Evolutionary conservation across 2,113 vertebrate genomes (phyloP), one percentile per base, ranked within the genome.

Genomic region (Odocoileus hemionus): DNA sequence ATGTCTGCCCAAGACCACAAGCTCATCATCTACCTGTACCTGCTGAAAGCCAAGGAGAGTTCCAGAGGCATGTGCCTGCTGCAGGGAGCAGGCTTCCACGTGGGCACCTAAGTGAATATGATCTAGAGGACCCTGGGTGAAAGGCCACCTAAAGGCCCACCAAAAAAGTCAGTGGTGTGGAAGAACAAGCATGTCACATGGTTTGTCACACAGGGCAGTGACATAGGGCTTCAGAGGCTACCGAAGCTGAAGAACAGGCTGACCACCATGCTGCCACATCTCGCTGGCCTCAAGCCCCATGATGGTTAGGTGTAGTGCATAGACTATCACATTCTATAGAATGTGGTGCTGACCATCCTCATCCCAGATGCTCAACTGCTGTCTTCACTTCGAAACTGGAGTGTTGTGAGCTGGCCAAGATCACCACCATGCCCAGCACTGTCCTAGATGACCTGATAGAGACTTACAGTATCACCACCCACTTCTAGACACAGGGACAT

Each of bases 121-220:
- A 99, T 99, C 96, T 99, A 99, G 99, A 97, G 99, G 95, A 99
- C 98, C 95, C 99, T 99, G 0, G 99, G 99, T 94, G 98, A 10
- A 98, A 99, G 9, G 97, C 98, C 2, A 90, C 98, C 87, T 99
- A 99, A 5, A 43, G 96, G 0, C 92, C 97, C 96, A 99, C 97
- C 97, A 99, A 99, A 84, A 82, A 99, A 99, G 80, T 89, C 98
- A 3, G 97, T 99, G 17, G 98, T 98, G 30, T 99, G 98, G 99
- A 99, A 99, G 98, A 99, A 99, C 98, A 99, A 99, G 96, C 99
- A 99, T 95, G 99, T 99, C 98, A 99, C 99, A 0, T 99, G 99
- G 99, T 99, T 99, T 2, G 99, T 99, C 9, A 99, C 99, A 1
- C 98, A 99, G 47, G 99, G 99, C 1, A 98, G 99, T 2, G 98